Conservation (phyloP, 2,113 vertebrate genomes). For the Anthoscopus minutus region DNA sequence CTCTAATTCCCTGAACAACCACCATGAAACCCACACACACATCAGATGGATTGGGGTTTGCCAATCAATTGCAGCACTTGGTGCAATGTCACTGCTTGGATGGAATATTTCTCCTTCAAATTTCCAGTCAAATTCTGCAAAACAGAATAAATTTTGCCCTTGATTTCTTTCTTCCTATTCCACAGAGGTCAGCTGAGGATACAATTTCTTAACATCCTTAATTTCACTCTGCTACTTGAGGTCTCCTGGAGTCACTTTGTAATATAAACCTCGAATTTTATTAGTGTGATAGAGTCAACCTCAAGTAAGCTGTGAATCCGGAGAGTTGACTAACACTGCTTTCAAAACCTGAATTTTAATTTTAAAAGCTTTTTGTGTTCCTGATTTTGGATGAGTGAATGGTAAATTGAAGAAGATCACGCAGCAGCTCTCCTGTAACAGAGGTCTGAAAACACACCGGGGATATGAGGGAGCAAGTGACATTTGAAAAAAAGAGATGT, state of each 20-base stretch:
- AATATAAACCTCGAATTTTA: not conserved
- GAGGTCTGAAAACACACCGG: not conserved
- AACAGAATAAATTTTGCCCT: not conserved
- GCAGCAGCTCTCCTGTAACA: not conserved
- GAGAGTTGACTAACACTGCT: not conserved
- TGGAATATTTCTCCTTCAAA: not conserved
- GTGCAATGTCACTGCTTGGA: not conserved
- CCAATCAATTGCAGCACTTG: not conserved
- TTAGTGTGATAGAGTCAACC: not conserved
- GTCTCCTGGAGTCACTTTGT: not conserved
- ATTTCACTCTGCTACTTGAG: not conserved
- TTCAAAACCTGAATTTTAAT: constrained; percentile 4
- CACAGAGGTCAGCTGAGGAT: not conserved
- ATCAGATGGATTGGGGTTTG: not conserved
- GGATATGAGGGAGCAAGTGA: not conserved
- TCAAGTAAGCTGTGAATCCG: not conserved
- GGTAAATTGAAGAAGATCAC: not conserved
- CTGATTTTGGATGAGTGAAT: not conserved
- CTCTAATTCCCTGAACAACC: not conserved
- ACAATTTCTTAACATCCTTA: not conserved
- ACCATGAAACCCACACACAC: rapidly evolving
- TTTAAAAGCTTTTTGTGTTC: not conserved
- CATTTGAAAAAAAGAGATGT: constrained; percentile 48
- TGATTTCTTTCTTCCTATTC: not conserved
- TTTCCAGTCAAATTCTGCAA: not conserved